Percentiles rank a stretch among this genome's conserved stretches.
Evolutionary conservation across 1,140 invertebrate species (phyloP).

Genomic region (Gonatopus flavifemur): DNA sequence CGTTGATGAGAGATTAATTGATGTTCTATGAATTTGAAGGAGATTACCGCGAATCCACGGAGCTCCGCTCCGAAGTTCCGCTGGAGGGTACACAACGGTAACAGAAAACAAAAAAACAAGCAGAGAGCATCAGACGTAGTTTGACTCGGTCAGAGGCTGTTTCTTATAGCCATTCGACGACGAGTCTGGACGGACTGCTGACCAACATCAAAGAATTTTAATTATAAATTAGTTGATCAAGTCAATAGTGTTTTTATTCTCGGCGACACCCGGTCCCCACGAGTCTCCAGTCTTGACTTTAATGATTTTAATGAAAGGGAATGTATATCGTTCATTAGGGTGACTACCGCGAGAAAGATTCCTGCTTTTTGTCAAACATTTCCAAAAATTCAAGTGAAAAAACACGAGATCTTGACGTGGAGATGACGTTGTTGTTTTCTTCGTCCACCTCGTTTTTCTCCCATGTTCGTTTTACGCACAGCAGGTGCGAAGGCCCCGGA

Average conservation of each 20-base stretch:
- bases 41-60: constrained; percentile 53
- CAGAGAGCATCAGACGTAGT: constrained; percentile 23
- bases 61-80: constrained; percentile 35
- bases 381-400: too few species aligned
- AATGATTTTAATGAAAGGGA: too few species aligned
- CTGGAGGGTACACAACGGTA: neutral
- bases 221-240: constrained; percentile 63
- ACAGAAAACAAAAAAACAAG: too few species aligned
- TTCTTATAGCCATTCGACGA: constrained; percentile 41
- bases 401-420: too few species aligned
- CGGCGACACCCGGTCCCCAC: too few species aligned
- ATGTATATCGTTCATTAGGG: too few species aligned
- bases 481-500: constrained; percentile 13
- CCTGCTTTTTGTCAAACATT: too few species aligned
- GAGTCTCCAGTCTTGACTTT: too few species aligned
- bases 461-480: constrained; percentile 16
- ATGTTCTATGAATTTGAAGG: constrained; percentile 56
- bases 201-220: constrained; percentile 55
- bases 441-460: too few species aligned
- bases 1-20: constrained; percentile 51
- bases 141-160: constrained; percentile 11
- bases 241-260: constrained; percentile 58
- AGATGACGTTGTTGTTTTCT: too few species aligned
- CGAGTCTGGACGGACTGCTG: constrained; percentile 28
- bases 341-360: too few species aligned